Base-by-base conservation (phyloP, 2,113 vertebrate genomes). In the Zeus faber region DNA sequence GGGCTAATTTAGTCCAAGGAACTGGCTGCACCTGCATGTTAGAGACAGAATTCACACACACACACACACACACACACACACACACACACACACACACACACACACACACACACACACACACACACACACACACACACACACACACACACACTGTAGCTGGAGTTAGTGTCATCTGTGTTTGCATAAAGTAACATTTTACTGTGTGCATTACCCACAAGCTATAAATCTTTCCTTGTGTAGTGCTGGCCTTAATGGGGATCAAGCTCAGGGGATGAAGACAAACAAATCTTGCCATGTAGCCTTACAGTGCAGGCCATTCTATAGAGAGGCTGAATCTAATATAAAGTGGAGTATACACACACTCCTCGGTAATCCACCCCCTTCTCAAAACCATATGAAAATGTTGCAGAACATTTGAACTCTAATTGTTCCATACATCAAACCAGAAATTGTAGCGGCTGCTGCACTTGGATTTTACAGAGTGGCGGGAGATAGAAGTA, bases 131-230 rank as follows among this genome's bases (percentile, higher is more conserved):
- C 4, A 14, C 37, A 14, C 37, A 14, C 37, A 39, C 37, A 14
- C 3, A 14, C 37, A 2, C 37, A n/a, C 37, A 39, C 37, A 40
- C 37, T n/a, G n/a, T n/a, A n/a, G n/a, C n/a, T n/a, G n/a, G n/a
- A n/a, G n/a, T n/a, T n/a, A n/a, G n/a, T n/a, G n/a, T n/a, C n/a
- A n/a, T n/a, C n/a, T n/a, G n/a, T 65, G 59, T 65, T 52, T 55
- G 54, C 57, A 22, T 37, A 53, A 41, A 35, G 64, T 14, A 63
- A 67, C 70, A 53, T 67, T 61, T 64, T 26, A 71, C 68, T 45
- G 26, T 17, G 9, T 40, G 10, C 22, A 37, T 52, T 13, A 45
- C 13, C 21, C 41, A 16, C 41, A 4, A 1, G 24, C 21, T 33
- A n/a, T 58, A 39, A 6, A 1, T 47, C 24, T 5, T 26, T 35